Evolutionary conservation across 2,797 vertebrate species (phyloP).

Genomic region (Orientallactaga sibirica): DNA sequence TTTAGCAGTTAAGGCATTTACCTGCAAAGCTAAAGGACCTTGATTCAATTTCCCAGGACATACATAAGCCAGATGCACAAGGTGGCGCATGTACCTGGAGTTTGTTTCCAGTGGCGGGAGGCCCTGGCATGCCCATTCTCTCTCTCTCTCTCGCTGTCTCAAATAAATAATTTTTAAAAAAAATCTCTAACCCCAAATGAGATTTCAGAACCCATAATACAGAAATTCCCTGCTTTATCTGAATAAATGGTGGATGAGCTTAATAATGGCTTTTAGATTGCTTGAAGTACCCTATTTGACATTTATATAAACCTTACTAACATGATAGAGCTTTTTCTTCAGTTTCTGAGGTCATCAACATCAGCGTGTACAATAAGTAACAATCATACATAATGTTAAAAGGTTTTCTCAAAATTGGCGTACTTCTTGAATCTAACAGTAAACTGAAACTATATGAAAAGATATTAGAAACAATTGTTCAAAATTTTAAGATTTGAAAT

Average conservation of each 20-base stretch:
- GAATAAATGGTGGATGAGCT: not conserved
- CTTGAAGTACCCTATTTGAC: not conserved
- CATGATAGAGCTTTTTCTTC: not conserved
- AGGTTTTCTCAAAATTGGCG: constrained; percentile 32
- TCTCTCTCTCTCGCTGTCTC: no score
- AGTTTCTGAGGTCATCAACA: constrained; percentile 34
- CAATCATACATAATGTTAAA: not conserved
- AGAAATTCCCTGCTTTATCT: constrained; percentile 40
- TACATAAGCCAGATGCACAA: no score
- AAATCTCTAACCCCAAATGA: constrained; percentile 27
- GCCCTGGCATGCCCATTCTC: no score
- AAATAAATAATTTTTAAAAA: no score
- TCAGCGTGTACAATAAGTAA: not conserved
- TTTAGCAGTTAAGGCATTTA: no score
- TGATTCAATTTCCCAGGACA: no score
- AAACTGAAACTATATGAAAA: constrained; percentile 3
- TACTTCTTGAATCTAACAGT: constrained; percentile 31
- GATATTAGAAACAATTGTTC: constrained; percentile 26
- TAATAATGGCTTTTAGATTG: constrained; percentile 49
- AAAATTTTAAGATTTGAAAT: constrained; percentile 49
- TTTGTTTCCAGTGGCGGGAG: no score
- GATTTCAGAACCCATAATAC: constrained; percentile 22
- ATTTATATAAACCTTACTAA: constrained; percentile 26
- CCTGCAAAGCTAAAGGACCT: no score
- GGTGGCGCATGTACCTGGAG: no score